phyloP scores from a whole-genome alignment of 2,797 vertebrate genomes.

The Rhinella marina region DNA sequence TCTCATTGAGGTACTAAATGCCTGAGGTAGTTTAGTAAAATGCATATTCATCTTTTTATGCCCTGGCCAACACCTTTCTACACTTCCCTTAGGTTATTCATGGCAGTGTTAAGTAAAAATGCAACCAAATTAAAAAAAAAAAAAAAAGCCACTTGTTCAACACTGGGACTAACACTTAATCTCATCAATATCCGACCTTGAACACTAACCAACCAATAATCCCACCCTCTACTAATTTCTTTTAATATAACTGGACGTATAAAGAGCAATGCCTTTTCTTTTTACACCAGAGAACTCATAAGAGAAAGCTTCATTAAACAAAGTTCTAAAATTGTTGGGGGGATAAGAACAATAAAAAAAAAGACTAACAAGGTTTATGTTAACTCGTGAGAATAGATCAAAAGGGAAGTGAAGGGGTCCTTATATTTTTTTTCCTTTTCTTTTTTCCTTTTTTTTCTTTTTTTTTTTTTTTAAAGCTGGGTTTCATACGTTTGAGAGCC shows the following conservation, averaged over 20 bases:
- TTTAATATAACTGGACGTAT: conserved; percentile 78
- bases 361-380: conserved; percentile 75
- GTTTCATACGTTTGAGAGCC: conserved; percentile 86
- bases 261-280: conserved; percentile 84
- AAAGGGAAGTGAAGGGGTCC: conserved; percentile 82
- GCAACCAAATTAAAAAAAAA: conserved; percentile 85
- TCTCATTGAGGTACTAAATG: conserved; percentile 98
- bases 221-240: conserved; percentile 76
- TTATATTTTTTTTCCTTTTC: conserved; percentile 64
- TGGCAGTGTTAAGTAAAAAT: conserved; percentile 89
- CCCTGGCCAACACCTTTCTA: conserved; percentile 92
- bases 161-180: conserved; percentile 82
- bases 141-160: conserved; percentile 89
- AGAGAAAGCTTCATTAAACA: conserved; percentile 87
- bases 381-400: conserved; percentile 80
- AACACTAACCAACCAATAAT: conserved; percentile 79
- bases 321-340: conserved; percentile 79
- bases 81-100: conserved; percentile 91
- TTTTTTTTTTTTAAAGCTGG: conserved; percentile 78
- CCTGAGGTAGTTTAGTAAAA: conserved; percentile 99
- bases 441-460: conserved; percentile 34
- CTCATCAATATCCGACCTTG: conserved; percentile 71
- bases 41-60: conserved; percentile 96
- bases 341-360: conserved; percentile 73
- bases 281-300: conserved; percentile 79